Conservation (phyloP, 1,140 invertebrate genomes). For the Drosophila truncata region DNA sequence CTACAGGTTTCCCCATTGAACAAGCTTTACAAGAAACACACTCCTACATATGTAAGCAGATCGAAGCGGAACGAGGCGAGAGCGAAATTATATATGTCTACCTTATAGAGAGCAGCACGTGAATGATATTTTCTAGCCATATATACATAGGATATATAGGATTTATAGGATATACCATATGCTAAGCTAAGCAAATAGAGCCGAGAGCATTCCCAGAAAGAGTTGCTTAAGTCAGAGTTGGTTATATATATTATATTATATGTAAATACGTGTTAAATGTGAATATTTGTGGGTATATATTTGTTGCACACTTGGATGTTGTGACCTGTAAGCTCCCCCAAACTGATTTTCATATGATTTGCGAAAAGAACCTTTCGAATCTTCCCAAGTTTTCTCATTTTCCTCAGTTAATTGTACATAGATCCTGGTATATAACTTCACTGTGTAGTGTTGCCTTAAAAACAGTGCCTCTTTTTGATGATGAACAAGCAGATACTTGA, state of each 20-base stretch:
- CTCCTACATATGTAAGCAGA: constrained; percentile 48
- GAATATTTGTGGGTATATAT: constrained; percentile 25
- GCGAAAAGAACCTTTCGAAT: constrained; percentile 56
- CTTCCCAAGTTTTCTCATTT: constrained; percentile 40
- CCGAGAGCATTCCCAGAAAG: neutral
- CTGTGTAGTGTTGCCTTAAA: constrained; percentile 86
- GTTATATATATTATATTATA: constrained; percentile 5
- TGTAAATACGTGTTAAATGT: constrained; percentile 29
- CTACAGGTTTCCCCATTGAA: constrained; percentile 75
- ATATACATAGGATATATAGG: constrained; percentile 25
- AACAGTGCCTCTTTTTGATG: constrained; percentile 85
- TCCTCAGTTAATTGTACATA: constrained; percentile 36
- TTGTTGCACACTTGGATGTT: constrained; percentile 35
- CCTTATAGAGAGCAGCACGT: constrained; percentile 29
- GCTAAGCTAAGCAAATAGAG: constrained; percentile 9
- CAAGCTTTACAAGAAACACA: constrained; percentile 65
- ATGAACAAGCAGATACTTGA: constrained; percentile 58
- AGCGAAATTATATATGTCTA: constrained; percentile 37
- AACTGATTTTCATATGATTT: constrained; percentile 66
- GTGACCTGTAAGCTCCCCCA: constrained; percentile 8
- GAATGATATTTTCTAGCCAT: constrained; percentile 56
- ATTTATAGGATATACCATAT: neutral
- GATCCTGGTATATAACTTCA: constrained; percentile 76
- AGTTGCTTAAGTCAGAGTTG: constrained; percentile 4
- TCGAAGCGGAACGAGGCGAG: constrained; percentile 36